Evolutionary conservation across 2,113 vertebrate genomes (phyloP).

Genomic region (Zosterops hypoxanthus): DNA sequence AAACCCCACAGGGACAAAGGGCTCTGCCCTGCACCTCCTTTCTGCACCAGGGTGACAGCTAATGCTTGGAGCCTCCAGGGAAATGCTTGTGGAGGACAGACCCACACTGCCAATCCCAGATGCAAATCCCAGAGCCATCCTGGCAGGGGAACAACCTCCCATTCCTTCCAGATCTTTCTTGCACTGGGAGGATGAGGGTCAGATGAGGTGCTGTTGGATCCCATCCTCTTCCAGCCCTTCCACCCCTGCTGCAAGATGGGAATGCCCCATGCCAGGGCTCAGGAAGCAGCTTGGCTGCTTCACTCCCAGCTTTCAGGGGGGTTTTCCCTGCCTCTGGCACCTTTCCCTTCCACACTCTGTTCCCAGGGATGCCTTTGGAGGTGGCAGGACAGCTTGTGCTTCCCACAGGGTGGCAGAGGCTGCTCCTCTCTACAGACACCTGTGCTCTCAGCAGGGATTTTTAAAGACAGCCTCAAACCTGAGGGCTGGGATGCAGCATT

Average conservation of each 20-base stretch:
- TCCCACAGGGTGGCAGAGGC: not conserved
- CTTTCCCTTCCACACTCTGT: not conserved
- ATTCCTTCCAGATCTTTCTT: not conserved
- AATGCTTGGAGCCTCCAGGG: not conserved
- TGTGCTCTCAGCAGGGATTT: not conserved
- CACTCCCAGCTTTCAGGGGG: not conserved
- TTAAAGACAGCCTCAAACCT: not conserved
- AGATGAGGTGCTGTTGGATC: not conserved
- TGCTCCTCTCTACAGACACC: not conserved
- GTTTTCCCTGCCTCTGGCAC: not conserved
- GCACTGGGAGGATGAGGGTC: not conserved
- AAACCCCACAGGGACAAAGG: not conserved
- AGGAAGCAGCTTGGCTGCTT: not conserved
- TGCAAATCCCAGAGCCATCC: not conserved
- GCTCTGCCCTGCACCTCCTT: not conserved
- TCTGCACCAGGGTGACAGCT: not conserved
- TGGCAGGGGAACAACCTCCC: not conserved
- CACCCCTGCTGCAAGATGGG: not conserved
- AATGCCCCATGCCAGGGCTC: not conserved
- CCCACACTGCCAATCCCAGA: not conserved
- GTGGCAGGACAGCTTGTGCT: not conserved
- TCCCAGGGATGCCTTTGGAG: not conserved
- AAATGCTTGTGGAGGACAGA: not conserved
- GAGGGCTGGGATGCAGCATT: not conserved
- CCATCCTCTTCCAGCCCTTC: not conserved